Evolutionary conservation across 2,888 invertebrate species (phyloP).

Genomic region (Patella depressa): DNA sequence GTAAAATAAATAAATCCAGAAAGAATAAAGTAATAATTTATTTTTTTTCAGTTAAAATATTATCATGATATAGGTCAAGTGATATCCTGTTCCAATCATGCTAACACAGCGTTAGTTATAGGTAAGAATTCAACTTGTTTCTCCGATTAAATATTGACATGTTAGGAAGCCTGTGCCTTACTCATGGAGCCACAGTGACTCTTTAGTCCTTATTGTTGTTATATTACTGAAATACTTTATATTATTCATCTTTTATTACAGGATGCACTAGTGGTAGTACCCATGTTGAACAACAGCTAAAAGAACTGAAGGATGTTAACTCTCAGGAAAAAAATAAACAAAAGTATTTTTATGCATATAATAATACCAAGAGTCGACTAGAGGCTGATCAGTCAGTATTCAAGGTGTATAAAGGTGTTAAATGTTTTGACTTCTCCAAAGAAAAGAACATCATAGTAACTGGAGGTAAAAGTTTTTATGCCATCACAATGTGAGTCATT

Average conservation of each 20-base stretch:
- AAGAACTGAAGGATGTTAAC: conserved; percentile 59
- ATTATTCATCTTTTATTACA: conserved; percentile 25
- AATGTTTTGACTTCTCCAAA: conserved; percentile 70
- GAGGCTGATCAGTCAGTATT: conserved; percentile 69
- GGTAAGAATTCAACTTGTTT: conserved; percentile 50
- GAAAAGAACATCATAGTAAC: conserved; percentile 70
- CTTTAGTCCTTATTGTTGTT: no score
- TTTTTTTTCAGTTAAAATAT: conserved; percentile 64
- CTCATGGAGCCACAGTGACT: no score
- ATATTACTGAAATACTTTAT: no score
- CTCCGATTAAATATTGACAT: no score
- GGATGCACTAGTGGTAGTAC: conserved; percentile 70
- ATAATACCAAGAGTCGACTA: conserved; percentile 56
- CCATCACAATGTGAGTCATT: no score
- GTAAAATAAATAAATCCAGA: no score
- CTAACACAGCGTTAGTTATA: conserved; percentile 70
- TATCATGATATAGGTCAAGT: conserved; percentile 69
- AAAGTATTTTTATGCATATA: conserved; percentile 50
- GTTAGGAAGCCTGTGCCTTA: no score
- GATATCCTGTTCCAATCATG: conserved; percentile 71
- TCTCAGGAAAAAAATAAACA: conserved; percentile 42
- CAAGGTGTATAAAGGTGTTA: conserved; percentile 71
- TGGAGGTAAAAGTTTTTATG: conserved; percentile 57
- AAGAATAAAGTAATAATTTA: conserved; percentile 8
- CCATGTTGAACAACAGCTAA: conserved; percentile 67